phyloP scores from a whole-genome alignment of 1,140 invertebrate species.

The Phymastichus coffea region DNA sequence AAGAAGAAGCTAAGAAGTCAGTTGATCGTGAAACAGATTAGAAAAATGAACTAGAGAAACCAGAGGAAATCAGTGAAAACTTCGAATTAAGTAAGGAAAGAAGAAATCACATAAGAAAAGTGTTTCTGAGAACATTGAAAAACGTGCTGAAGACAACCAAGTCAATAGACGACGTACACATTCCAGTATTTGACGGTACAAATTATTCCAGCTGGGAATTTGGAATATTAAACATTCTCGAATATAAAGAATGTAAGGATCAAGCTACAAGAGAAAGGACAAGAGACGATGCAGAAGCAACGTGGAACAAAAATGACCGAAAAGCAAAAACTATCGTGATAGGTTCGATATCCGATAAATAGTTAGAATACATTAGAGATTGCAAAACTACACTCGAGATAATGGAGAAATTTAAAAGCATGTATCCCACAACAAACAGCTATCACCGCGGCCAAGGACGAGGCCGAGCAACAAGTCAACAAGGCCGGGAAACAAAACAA shows the following conservation, averaged over 20 bases:
- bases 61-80: background rate
- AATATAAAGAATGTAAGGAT: slow-evolving; percentile 15
- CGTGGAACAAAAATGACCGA: slow-evolving; percentile 22
- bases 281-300: background rate
- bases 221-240: slow-evolving; percentile 24
- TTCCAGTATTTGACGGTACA: slow-evolving; percentile 26
- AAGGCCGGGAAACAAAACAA: background rate
- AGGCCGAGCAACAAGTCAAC: slow-evolving; percentile 8
- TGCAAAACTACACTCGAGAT: slow-evolving; percentile 3
- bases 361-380: background rate
- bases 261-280: background rate
- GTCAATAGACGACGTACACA: slow-evolving; percentile 12
- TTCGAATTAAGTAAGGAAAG: background rate
- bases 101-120: slow-evolving; percentile 1
- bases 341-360: background rate
- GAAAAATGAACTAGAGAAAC: too few species aligned
- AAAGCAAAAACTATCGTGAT: slow-evolving; percentile 27
- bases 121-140: background rate
- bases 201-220: slow-evolving; percentile 24
- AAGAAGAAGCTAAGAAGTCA: too few species aligned
- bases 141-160: background rate
- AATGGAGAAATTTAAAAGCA: background rate
- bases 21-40: too few species aligned
- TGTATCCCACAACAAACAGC: slow-evolving; percentile 3
- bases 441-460: slow-evolving; percentile 32